Conservation (phyloP, 2,113 vertebrate genomes). For the Muntiacus reevesi region DNA sequence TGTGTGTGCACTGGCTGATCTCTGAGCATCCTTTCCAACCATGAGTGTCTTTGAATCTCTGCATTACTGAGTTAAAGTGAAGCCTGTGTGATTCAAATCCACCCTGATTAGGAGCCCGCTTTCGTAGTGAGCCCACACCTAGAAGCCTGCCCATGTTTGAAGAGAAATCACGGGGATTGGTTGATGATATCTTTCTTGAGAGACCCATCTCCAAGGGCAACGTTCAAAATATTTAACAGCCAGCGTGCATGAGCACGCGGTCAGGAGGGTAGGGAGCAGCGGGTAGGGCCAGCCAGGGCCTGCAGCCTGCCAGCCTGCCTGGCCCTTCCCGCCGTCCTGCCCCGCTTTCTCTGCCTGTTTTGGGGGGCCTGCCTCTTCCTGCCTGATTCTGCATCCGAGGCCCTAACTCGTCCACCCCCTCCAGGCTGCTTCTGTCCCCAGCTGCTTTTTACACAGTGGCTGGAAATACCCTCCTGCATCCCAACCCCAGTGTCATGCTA, state of each 20-base stretch:
- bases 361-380: background rate
- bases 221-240: slow-evolving; percentile 56
- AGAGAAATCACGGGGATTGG: slow-evolving; percentile 1
- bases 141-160: slow-evolving; percentile 40
- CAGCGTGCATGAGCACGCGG: background rate
- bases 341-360: background rate
- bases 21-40: background rate
- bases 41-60: background rate
- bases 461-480: background rate
- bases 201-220: slow-evolving; percentile 46
- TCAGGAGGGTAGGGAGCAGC: background rate
- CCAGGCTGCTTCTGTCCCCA: background rate
- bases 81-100: background rate
- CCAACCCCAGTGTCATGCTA: background rate
- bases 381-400: background rate
- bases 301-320: background rate
- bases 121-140: background rate
- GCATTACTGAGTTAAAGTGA: background rate
- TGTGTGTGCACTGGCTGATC: background rate
- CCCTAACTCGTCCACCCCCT: background rate
- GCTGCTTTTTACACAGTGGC: background rate
- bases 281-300: background rate
- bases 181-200: slow-evolving; percentile 42
- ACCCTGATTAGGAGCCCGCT: background rate
- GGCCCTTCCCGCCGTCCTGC: background rate